Base-by-base conservation (phyloP, 2,888 invertebrate species). In the Cheilosia vernalis region DNA sequence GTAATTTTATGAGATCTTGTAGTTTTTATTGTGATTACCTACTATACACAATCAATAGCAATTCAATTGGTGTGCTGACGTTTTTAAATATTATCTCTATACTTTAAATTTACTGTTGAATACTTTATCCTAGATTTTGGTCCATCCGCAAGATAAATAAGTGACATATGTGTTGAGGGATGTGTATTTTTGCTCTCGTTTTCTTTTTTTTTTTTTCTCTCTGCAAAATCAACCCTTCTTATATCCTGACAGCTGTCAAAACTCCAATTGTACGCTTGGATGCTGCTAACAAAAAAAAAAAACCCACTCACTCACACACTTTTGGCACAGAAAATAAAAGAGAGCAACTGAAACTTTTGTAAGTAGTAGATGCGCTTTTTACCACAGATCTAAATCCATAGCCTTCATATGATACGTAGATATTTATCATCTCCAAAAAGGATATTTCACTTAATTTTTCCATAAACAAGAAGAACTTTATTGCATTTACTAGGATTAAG, bases 181-280 rank as follows among this genome's bases (percentile, higher is more conserved):
- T 77, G 77, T 69, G 37, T 33, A 83, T 60, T 47, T 63, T 66
- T 30, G 44, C 7, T 30, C 27, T 73, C 69, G 27, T 58, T 69
- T 19, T 40, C 21, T 58, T 72, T 44, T 47, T n/a, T 56, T 58
- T 72, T 44, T 47, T n/a, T 56, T 42, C 33, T 37, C 51, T 60
- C 66, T 15, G 7, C 42, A 44, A 66, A 70, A 49, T 72, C 80
- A 76, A 66, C 76, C 61, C 72, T 76, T 76, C 66, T 76, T 76
- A 30, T 66, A 53, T 80, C 55, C 70, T 85, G 85, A 85, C 85
- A 85, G 81, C 81, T 85, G 85, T 85, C 85, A 85, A 77, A 85
- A 77, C 47, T 67, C 56, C 58, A 67, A 72, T 77, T 85, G 55
- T 74, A 79, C 55, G 67, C 49, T 27, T 40, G 21, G 66, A 49